These are phyloP conservation scores for Bergia puertoricense DNA, from an alignment of 92 coral and sea anemone genomes.

Conservation along the genomic window DNA sequence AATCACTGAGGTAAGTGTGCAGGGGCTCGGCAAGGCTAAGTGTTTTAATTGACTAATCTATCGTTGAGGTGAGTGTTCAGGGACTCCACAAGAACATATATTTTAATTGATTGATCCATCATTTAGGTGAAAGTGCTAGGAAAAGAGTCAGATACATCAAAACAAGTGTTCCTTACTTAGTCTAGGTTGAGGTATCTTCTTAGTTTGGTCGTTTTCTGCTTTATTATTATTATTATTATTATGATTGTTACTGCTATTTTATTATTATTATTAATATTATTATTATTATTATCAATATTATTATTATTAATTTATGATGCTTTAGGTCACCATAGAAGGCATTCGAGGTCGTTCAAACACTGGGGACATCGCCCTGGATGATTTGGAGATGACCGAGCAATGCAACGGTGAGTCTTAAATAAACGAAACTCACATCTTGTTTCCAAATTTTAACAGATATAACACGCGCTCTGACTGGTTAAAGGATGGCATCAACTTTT, in stretches of 20 bases:
- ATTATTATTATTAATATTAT: too few species aligned
- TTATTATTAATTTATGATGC: background rate
- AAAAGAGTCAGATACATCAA: too few species aligned
- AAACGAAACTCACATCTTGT: background rate
- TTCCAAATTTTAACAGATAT: background rate
- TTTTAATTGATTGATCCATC: too few species aligned
- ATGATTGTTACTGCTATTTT: too few species aligned
- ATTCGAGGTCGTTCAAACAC: constrained; percentile 26
- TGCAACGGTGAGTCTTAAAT: background rate
- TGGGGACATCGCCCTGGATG: constrained; percentile 28
- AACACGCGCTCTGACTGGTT: background rate
- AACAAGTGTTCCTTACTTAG: too few species aligned
- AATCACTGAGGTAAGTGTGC: background rate
- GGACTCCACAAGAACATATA: too few species aligned
- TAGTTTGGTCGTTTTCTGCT: too few species aligned
- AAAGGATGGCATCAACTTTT: background rate
- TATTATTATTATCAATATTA: too few species aligned
- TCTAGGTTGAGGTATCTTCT: too few species aligned
- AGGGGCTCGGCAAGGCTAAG: background rate
- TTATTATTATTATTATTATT: too few species aligned
- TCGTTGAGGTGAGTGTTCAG: background rate
- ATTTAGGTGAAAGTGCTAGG: too few species aligned
- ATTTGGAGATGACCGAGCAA: constrained; percentile 11
- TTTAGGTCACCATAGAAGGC: constrained; percentile 7
- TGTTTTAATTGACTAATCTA: background rate